Evolutionary conservation across 2,888 invertebrate genomes (phyloP), one percentile per base, ranked within the genome.

Genomic region (Thelaira solivaga): DNA sequence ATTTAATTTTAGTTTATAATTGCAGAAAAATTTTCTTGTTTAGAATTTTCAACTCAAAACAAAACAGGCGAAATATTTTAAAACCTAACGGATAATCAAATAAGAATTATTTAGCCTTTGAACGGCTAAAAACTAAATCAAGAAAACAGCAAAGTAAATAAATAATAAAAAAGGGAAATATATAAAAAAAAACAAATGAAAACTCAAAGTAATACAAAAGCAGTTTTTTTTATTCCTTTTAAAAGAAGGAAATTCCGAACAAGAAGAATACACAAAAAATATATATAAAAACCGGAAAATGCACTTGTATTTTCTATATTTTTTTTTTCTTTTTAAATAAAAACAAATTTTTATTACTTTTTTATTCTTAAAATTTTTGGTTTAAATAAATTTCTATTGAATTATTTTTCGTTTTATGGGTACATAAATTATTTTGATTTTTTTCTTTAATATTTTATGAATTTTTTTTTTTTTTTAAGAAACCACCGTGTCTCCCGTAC

Each of bases 31-130:
- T 13, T n/a, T 26, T 26, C 24, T 75, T 81, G 80, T 81, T 81
- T 81, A 82, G 82, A 82, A 82, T 80, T 74, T 73, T 13, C 61
- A 78, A 49, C 43, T 61, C 71, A 81, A 81, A 81, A 77, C 68
- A 81, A 82, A 80, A 78, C 26, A 55, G 26, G 18, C 55, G 45
- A 68, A 49, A 43, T 45, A 61, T 45, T 29, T 76, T 24, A 7
- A 45, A 34, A 61, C n/a, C n/a, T 59, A 41, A 26, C 24, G 55
- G 41, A 64, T 45, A 16, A 18, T 45, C 45, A 53, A 53, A 24
- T 53, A 68, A 80, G 76, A 80, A 80, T 51, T n/a, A n/a, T n/a
- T n/a, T n/a, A n/a, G n/a, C n/a, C n/a, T n/a, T n/a, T n/a, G n/a
- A n/a, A 75, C 61, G 47, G 55, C 8, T 16, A 59, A 64, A 20